Conservation (phyloP, 2,888 invertebrate genomes). For the Cantharis rustica region DNA sequence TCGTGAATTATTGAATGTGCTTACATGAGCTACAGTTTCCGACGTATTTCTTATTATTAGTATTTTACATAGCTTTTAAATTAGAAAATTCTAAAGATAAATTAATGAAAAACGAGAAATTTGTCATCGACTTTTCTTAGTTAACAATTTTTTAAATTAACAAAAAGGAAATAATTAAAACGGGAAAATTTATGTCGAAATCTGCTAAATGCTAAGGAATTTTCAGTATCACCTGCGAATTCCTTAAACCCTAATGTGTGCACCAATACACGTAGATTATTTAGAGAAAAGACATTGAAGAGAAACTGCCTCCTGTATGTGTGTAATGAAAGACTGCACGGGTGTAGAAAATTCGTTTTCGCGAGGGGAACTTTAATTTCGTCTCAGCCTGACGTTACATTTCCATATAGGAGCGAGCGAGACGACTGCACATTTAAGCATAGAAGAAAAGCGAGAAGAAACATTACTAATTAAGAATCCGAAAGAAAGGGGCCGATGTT, state of each 20-base stretch:
- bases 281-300: slow-evolving; percentile 50
- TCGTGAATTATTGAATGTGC: slow-evolving; percentile 38
- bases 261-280: slow-evolving; percentile 50
- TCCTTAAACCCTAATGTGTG: slow-evolving; percentile 40
- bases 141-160: neutral
- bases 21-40: slow-evolving; percentile 29
- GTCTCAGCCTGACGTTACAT: slow-evolving; percentile 55
- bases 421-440: slow-evolving; percentile 61
- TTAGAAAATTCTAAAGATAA: slow-evolving; percentile 23
- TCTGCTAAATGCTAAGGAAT: slow-evolving; percentile 20
- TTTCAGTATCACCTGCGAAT: slow-evolving; percentile 32
- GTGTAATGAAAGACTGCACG: slow-evolving; percentile 58
- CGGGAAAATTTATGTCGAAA: slow-evolving; percentile 12
- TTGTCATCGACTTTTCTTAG: neutral
- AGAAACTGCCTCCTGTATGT: slow-evolving; percentile 44
- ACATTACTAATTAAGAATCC: slow-evolving; percentile 73
- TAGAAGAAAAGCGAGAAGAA: slow-evolving; percentile 56
- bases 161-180: slow-evolving; percentile 4
- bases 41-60: slow-evolving; percentile 30
- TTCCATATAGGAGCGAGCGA: slow-evolving; percentile 59
- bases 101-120: neutral
- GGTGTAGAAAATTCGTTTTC: slow-evolving; percentile 59
- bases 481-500: slow-evolving; percentile 66
- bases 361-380: slow-evolving; percentile 55
- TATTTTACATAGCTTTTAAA: slow-evolving; percentile 30